Conservation (phyloP, 2,797 vertebrate species). For the Coilia nasus region DNA sequence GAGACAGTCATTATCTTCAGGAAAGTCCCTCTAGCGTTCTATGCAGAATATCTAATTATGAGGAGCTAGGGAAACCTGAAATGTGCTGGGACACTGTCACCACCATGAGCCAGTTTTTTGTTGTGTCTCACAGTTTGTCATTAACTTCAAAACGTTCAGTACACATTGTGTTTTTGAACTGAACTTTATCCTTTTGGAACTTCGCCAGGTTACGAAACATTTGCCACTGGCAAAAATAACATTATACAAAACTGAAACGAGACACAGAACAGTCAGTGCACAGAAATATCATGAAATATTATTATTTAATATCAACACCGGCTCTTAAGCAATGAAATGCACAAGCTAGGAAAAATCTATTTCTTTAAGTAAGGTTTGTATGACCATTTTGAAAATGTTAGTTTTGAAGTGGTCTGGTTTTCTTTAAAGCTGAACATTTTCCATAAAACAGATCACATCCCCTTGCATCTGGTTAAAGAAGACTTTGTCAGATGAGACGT, state of each 20-base stretch:
- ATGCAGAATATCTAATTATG: not conserved
- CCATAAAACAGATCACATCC: not conserved
- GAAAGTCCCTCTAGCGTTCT: slow-evolving; percentile 4
- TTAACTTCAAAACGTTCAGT: not conserved
- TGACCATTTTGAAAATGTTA: not conserved
- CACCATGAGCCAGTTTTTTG: not conserved
- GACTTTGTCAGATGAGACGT: not conserved
- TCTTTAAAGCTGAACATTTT: not conserved
- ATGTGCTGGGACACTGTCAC: not conserved
- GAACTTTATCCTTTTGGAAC: not conserved
- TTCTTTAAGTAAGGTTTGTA: not conserved
- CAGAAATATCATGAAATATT: not conserved
- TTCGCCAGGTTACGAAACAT: not conserved
- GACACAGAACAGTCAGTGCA: not conserved
- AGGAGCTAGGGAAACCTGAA: not conserved
- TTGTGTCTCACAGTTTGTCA: not conserved
- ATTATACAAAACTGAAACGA: not conserved
- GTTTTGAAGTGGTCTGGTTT: not conserved
- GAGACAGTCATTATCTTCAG: slow-evolving; percentile 3
- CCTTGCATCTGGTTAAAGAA: not conserved
- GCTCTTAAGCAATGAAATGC: not conserved
- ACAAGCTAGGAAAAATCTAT: not conserved
- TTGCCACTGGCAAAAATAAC: slow-evolving; percentile 6
- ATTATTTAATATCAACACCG: not conserved
- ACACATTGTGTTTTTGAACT: not conserved